phyloP scores from a whole-genome alignment of 2,113 vertebrate species.

The Ophiodon elongatus region DNA sequence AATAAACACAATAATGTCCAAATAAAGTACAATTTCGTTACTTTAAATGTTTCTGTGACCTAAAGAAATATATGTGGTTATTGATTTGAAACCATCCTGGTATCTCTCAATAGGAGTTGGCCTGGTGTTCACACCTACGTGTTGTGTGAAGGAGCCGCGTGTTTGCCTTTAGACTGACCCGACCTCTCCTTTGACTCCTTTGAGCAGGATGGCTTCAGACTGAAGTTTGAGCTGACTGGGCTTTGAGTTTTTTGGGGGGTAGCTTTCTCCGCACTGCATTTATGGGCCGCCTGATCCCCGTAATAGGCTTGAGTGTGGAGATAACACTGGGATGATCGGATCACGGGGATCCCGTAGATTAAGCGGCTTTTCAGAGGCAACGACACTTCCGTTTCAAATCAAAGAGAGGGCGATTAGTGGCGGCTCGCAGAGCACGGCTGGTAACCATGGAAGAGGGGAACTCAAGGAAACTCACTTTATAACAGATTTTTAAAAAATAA shows the following conservation, averaged over 20 bases:
- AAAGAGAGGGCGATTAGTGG: slow-evolving; percentile 65
- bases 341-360: slow-evolving; percentile 76
- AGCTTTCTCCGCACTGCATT: slow-evolving; percentile 57
- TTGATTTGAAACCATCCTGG: background rate
- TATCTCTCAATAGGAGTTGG: background rate
- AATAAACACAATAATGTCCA: background rate
- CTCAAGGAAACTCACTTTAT: background rate
- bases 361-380: slow-evolving; percentile 69
- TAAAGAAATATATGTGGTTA: background rate
- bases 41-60: background rate
- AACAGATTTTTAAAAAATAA: background rate
- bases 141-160: background rate
- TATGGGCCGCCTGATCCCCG: slow-evolving; percentile 61
- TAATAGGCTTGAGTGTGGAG: slow-evolving; percentile 75
- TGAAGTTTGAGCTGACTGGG: background rate
- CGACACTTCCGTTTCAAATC: slow-evolving; percentile 78
- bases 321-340: slow-evolving; percentile 83
- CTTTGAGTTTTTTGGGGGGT: slow-evolving; percentile 10
- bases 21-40: too few species aligned
- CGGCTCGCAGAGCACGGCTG: slow-evolving; percentile 27
- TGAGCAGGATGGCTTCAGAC: background rate
- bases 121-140: slow-evolving; percentile 35
- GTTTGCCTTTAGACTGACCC: background rate
- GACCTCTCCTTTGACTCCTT: background rate
- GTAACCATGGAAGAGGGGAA: slow-evolving; percentile 34